Percentiles rank a stretch among this genome's conserved stretches.
phyloP scores from a whole-genome alignment of 2,797 vertebrate species.

The Macrochelys suwanniensis region DNA sequence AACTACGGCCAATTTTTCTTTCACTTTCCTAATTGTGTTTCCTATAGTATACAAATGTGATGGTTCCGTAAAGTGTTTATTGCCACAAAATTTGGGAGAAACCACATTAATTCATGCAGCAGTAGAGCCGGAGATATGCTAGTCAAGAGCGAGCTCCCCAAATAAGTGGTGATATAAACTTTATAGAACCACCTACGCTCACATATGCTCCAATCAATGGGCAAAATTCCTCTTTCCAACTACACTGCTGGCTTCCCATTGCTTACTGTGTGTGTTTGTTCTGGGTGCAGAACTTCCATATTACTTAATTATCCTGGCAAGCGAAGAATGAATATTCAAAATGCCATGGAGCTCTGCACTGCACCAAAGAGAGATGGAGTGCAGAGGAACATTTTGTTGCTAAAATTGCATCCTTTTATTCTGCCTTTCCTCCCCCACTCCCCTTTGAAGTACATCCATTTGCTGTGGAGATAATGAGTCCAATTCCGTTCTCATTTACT shows the following conservation, averaged over 20 bases:
- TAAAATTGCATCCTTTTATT: background rate
- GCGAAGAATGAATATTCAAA: background rate
- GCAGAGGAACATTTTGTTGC: background rate
- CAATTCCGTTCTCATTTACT: background rate
- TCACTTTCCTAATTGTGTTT: background rate
- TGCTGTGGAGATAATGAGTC: no score
- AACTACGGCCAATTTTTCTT: background rate
- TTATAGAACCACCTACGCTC: constrained; percentile 27
- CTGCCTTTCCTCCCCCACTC: background rate
- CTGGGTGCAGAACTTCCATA: background rate
- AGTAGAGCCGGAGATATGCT: background rate
- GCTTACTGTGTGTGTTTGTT: background rate
- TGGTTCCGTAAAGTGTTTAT: constrained; percentile 39
- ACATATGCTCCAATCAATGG: background rate
- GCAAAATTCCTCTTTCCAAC: constrained; percentile 1
- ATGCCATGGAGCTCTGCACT: background rate
- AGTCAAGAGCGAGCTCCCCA: constrained; percentile 23
- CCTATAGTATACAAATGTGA: background rate
- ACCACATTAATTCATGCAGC: background rate
- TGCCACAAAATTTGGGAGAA: constrained; percentile 29
- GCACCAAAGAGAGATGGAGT: background rate
- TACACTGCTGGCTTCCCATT: background rate
- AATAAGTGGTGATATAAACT: constrained; percentile 35
- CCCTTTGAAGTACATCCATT: background rate
- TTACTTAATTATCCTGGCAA: background rate